Evolutionary conservation across 2,888 invertebrate species (phyloP).

Genomic region (Brachycybe producta): DNA sequence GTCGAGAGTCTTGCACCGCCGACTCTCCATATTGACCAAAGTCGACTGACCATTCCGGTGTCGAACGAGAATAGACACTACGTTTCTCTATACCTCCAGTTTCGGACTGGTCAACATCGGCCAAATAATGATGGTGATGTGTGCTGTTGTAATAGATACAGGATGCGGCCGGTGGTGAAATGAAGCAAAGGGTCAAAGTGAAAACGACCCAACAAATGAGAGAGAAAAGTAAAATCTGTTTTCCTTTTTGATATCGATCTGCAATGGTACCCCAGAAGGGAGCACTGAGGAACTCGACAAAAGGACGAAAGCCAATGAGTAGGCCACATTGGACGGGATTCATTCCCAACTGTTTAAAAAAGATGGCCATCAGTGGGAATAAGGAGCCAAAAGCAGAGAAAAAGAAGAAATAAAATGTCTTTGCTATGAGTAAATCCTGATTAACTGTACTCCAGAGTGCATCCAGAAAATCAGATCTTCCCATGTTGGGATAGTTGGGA

Average conservation of each 20-base stretch:
- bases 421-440: constrained; percentile 83
- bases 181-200: constrained; percentile 87
- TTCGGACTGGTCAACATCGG: not conserved
- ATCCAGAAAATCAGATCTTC: constrained; percentile 55
- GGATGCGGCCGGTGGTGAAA: constrained; percentile 83
- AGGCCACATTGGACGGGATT: constrained; percentile 90
- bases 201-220: constrained; percentile 92
- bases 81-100: not conserved
- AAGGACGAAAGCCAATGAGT: constrained; percentile 87
- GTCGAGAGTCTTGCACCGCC: too few species aligned
- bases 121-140: constrained; percentile 34
- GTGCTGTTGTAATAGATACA: constrained; percentile 61
- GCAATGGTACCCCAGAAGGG: constrained; percentile 97
- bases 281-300: constrained; percentile 91
- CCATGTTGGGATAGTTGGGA: too few species aligned
- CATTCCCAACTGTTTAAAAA: constrained; percentile 99
- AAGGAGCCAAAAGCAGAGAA: constrained; percentile 97
- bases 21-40: too few species aligned
- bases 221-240: constrained; percentile 74
- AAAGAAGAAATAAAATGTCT: constrained; percentile 98
- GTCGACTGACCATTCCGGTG: too few species aligned
- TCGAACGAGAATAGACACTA: too few species aligned
- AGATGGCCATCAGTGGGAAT: constrained; percentile 95
- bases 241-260: constrained; percentile 77
- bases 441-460: constrained; percentile 69